Evolutionary conservation across 2,113 vertebrate genomes (phyloP), one percentile per base, ranked within the genome.

Genomic region (Chunga burmeisteri): DNA sequence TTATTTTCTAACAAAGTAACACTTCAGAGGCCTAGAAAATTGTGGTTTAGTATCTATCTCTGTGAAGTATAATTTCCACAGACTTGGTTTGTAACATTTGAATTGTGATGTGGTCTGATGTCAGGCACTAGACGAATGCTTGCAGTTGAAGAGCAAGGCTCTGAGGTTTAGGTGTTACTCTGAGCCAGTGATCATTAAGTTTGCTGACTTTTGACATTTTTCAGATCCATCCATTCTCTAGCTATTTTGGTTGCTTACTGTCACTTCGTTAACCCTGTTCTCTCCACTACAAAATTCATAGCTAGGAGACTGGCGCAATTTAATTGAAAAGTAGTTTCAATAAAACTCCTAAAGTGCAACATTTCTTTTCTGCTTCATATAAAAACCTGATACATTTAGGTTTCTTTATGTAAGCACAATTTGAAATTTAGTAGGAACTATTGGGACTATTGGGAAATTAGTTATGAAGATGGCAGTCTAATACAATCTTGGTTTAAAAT

Each of bases 361-460:
- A 50, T 94, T 95, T 78, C 52, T 90, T 94, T 97, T 94, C 91
- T 90, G 36, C 83, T 91, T 97, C 63, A 21, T 65, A 73, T 79
- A 87, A 96, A 97, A 87, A 50, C 50, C 23, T 32, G 59, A 56
- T 92, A 82, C 49, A 86, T 92, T 81, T 5, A 22, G 56, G 56
- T 93, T 97, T 96, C 88, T 93, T 90, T 68, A 77, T 88, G 58
- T 86, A 95, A 97, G 86, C 70, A 84, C 55, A 83, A 63, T 95
- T 81, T 93, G 47, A 95, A 97, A 97, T 95, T 93, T 79, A 94
- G 62, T 78, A 78, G 87, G 79, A 97, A 97, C 96, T n/a, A n/a
- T n/a, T 93, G 59, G 93, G 97, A 97, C 89, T 96, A 95, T 70
- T 95, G 89, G 89, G 46, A 98, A 97, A 97, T 94, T 79, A 97